Evolutionary conservation across 2,888 invertebrate genomes (phyloP), one percentile per base, ranked within the genome.

Genomic region (Heliconius aoede): DNA sequence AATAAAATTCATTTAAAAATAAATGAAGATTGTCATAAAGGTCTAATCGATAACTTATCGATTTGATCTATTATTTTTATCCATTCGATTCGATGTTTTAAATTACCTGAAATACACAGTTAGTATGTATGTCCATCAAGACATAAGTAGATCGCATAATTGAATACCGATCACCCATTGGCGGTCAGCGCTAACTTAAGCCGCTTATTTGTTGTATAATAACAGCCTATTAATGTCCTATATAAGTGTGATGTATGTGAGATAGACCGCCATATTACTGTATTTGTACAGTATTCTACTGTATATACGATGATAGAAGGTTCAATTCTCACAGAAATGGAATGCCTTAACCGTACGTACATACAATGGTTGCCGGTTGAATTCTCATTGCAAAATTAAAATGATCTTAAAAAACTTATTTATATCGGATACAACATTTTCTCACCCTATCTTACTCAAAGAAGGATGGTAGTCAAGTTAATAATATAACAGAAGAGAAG

Each of bases 141-240:
- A 21, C 64, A 73, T 64, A 65, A 71, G 71, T 72, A 72, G 75
- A 76, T 64, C 51, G 13, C 46, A 68, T 76, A 76, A 72, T 76
- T 76, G 40, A 58, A 72, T 71, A 62, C 75, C 58, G 61, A 13
- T 58, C 75, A 40, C 64, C 71, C 55, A 40, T 64, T n/a, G 71
- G 61, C 67, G 58, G 61, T 60, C 32, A 11, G 60, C 15, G 28
- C 36, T 40, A 24, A 40, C 36, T 21, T 72, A 76, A 76, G 76
- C 62, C 76, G 76, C 69, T 76, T 76, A 76, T 72, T 58, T 28
- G 65, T 76, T 76, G 76, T 65, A 76, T 72, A 76, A 72, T 75
- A 62, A 40, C 32, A 64, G 72, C 36, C 75, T 62, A 64, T 75
- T 61, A 58, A 28, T 51, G 71, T 15, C 13, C 15, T 62, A 24